Evolutionary conservation across 2,797 vertebrate genomes (phyloP).

Genomic region (Stomatorhinus walkeri): DNA sequence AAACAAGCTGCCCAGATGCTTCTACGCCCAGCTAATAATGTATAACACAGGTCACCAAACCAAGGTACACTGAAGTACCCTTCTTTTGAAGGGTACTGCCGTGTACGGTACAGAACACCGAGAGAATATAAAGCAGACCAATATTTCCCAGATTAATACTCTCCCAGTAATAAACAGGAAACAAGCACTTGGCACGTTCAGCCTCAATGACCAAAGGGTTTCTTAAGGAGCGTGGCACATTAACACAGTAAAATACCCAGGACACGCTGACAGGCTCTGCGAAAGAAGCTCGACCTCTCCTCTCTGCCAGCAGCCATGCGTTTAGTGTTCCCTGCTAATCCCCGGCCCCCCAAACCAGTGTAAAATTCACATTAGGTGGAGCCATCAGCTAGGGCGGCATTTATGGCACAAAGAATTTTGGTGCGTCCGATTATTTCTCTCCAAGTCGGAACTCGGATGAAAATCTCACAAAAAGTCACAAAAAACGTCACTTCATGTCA

Average conservation of each 20-base stretch:
- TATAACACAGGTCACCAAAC: background rate
- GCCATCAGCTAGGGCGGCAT: background rate
- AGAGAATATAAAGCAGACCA: background rate
- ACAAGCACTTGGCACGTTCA: background rate
- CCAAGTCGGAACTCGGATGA: too few relatives aligned
- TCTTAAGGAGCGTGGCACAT: background rate
- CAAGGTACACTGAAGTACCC: background rate
- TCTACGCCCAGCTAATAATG: background rate
- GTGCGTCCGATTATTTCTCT: too few relatives aligned
- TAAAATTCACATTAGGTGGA: background rate
- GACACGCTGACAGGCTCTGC: background rate
- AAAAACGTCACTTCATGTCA: too few relatives aligned
- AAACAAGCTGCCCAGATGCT: background rate
- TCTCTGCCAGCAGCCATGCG: background rate
- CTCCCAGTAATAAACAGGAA: background rate
- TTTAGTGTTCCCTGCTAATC: background rate
- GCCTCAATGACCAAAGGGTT: background rate
- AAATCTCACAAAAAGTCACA: too few relatives aligned
- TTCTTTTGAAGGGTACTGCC: background rate
- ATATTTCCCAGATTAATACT: background rate
- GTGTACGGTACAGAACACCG: background rate
- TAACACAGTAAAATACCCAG: background rate
- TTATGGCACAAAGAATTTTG: background rate
- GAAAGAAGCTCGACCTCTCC: background rate
- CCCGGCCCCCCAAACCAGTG: background rate